Percentiles rank a stretch among this genome's conserved stretches.
Conservation (phyloP, 2,888 invertebrate species). For the Escarpia spicata region DNA sequence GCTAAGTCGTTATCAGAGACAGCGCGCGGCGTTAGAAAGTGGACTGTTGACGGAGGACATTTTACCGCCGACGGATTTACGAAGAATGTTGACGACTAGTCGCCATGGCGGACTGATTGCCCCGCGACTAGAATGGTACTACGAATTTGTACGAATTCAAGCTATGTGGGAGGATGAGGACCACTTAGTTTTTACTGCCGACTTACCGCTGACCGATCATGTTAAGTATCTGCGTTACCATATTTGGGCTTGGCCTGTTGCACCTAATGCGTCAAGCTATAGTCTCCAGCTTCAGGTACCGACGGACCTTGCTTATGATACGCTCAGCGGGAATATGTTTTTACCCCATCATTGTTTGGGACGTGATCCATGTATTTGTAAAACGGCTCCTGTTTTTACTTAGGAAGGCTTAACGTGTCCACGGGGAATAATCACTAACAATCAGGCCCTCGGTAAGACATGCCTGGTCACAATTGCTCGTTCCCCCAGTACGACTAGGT, state of each 20-base stretch:
- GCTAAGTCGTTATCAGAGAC: neutral
- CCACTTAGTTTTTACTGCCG: slow-evolving; percentile 9
- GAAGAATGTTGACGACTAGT: neutral
- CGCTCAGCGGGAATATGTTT: neutral
- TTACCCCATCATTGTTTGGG: neutral
- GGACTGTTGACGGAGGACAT: slow-evolving; percentile 22
- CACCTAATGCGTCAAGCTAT: neutral
- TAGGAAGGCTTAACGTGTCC: neutral
- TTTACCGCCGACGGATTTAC: neutral
- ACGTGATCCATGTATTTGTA: neutral
- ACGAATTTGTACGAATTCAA: neutral
- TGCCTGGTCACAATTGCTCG: neutral
- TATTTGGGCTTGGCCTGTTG: slow-evolving; percentile 21
- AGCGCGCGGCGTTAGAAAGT: neutral
- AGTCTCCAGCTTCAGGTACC: neutral
- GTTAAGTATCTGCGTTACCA: neutral
- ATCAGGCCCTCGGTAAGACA: neutral
- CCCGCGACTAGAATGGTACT: slow-evolving; percentile 8
- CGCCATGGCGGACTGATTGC: neutral
- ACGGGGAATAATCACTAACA: slow-evolving; percentile 6
- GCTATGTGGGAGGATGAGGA: slow-evolving; percentile 19
- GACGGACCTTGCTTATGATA: neutral
- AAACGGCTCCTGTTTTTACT: neutral
- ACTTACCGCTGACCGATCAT: slow-evolving; percentile 5
- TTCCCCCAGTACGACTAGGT: neutral